These are phyloP conservation scores for Coelopa pilipes DNA, from an alignment of 2,888 invertebrate genomes.

Conservation along the genomic window DNA sequence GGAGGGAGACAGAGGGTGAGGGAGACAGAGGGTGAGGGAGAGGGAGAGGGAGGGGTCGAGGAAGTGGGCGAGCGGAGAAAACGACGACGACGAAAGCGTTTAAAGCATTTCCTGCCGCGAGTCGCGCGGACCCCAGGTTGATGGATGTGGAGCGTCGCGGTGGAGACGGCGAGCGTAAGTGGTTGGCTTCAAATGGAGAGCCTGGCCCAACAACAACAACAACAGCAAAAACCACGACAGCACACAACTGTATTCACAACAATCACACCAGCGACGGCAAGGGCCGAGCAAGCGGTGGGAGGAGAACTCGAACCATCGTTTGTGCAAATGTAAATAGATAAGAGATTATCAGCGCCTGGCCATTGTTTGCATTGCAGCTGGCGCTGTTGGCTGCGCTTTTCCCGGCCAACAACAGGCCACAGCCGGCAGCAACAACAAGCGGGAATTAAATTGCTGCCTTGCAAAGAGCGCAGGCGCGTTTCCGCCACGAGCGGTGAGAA, in stretches of 20 bases:
- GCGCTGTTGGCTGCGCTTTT: conserved; percentile 2
- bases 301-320: conserved; percentile 2
- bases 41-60: background rate
- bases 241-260: background rate
- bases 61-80: background rate
- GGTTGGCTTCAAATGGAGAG: background rate
- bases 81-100: conserved; percentile 4
- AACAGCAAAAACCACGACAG: background rate
- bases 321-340: conserved; percentile 28
- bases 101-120: conserved; percentile 9
- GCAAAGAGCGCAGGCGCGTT: background rate
- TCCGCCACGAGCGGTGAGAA: conserved; percentile 5
- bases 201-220: background rate
- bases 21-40: background rate
- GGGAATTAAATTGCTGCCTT: background rate
- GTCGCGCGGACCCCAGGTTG: no score
- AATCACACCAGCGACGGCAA: background rate
- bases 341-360: conserved; percentile 17
- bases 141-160: background rate
- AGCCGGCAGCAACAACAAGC: background rate
- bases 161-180: conserved; percentile 3
- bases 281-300: background rate
- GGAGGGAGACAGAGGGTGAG: no score
- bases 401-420: conserved; percentile 5
- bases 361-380: background rate